These are phyloP conservation scores for Ceratina australensis DNA, from an alignment of 1,140 invertebrate genomes.

Conservation along the genomic window DNA sequence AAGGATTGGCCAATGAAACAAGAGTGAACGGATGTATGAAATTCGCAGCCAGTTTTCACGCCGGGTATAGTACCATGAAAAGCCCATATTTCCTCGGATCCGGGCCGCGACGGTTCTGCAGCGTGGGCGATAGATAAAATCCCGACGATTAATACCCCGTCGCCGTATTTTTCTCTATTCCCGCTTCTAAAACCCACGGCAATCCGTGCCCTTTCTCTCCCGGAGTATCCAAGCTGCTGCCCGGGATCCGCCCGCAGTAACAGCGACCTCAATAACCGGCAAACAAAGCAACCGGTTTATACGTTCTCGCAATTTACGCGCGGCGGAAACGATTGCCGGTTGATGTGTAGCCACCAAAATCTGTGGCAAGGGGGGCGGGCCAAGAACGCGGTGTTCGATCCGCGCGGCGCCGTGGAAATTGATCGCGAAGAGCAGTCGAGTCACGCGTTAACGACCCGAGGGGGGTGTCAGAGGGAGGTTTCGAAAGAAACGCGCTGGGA, in stretches of 20 bases:
- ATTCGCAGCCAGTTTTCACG: neutral
- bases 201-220: no score
- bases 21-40: neutral
- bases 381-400: no score
- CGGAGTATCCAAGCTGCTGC: no score
- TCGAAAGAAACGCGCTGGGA: neutral
- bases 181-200: no score
- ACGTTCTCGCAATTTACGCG: neutral
- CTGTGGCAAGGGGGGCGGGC: no score
- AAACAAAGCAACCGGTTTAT: neutral
- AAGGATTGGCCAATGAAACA: no score
- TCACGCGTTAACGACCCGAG: no score
- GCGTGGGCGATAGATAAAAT: constrained; percentile 62
- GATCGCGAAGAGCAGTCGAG: neutral
- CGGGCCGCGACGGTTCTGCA: constrained; percentile 14
- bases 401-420: neutral
- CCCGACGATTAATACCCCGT: constrained; percentile 63
- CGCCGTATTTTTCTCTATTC: constrained; percentile 7
- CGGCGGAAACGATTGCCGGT: neutral
- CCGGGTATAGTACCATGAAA: neutral
- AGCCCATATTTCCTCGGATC: constrained; percentile 21
- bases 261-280: neutral
- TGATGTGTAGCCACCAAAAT: neutral
- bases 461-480: neutral
- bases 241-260: no score